Evolutionary conservation across 2,888 invertebrate species (phyloP).

Genomic region (Cataglyphis albicans): DNA sequence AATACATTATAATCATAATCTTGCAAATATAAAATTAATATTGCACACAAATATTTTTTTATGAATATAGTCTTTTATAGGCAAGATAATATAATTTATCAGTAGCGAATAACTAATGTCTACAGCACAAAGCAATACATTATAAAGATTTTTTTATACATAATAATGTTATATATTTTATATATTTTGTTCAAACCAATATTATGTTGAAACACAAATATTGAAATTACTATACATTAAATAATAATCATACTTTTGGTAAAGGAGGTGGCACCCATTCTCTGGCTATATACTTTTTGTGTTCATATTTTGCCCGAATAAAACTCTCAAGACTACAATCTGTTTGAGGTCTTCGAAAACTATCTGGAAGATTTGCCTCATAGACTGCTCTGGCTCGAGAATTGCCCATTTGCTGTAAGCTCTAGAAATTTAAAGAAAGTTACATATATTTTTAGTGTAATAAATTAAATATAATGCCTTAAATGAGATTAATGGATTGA

Average conservation of each 20-base stretch:
- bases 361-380: conserved; percentile 98
- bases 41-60: not conserved
- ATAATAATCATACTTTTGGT: conserved; percentile 89
- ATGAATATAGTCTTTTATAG: too few relatives aligned
- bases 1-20: not conserved
- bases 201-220: not conserved
- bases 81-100: not conserved
- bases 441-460: not conserved
- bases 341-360: conserved; percentile 97
- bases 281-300: conserved; percentile 99
- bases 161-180: not conserved
- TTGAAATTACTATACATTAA: not conserved
- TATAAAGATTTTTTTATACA: not conserved
- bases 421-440: conserved; percentile 83
- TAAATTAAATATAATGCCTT: not conserved
- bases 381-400: conserved; percentile 98
- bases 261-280: conserved; percentile 97
- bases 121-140: not conserved
- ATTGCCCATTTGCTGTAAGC: conserved; percentile 99
- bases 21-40: not conserved
- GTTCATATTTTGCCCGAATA: conserved; percentile 99
- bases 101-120: not conserved
- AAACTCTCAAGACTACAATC: conserved; percentile 98
- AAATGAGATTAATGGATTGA: not conserved
- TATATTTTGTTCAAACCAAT: not conserved